Conservation (phyloP, 2,113 vertebrate species). For the Triplophysa rosa region DNA sequence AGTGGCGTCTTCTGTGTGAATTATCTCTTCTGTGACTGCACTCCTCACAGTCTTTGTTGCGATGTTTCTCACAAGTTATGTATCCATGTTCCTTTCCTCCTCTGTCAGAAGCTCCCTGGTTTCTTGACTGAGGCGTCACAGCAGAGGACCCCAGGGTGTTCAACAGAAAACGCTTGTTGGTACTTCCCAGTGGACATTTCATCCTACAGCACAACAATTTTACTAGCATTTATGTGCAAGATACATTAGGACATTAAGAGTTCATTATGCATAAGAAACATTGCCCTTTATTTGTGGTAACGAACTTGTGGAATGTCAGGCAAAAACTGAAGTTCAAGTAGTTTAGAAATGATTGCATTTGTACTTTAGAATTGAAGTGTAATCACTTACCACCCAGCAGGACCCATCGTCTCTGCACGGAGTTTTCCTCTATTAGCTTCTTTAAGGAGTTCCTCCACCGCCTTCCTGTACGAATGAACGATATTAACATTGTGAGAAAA, state of each 20-base stretch:
- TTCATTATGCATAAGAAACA: neutral
- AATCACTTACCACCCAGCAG: slow-evolving; percentile 89
- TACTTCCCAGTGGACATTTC: slow-evolving; percentile 90
- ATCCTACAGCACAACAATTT: slow-evolving; percentile 77
- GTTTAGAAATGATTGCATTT: too few species aligned
- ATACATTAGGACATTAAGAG: neutral
- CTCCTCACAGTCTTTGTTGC: slow-evolving; percentile 50
- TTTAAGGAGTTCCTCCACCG: slow-evolving; percentile 91
- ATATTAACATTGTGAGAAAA: neutral
- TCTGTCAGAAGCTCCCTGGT: slow-evolving; percentile 61
- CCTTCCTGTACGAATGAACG: slow-evolving; percentile 77
- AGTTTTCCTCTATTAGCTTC: slow-evolving; percentile 90
- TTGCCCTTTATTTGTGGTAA: too few species aligned
- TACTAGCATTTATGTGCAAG: slow-evolving; percentile 9
- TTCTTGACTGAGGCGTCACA: slow-evolving; percentile 65
- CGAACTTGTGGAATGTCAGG: neutral
- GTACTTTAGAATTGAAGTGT: neutral
- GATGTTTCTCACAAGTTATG: slow-evolving; percentile 50
- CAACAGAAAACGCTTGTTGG: slow-evolving; percentile 95
- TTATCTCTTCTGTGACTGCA: slow-evolving; percentile 49
- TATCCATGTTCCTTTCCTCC: slow-evolving; percentile 50
- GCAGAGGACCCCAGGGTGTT: slow-evolving; percentile 92
- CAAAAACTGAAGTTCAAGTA: too few species aligned
- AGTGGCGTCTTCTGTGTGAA: slow-evolving; percentile 46
- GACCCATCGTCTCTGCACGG: slow-evolving; percentile 96